Evolutionary conservation across 1,140 invertebrate genomes (phyloP), one percentile per base, ranked within the genome.

Genomic region (Acromyrmex echinatior): DNA sequence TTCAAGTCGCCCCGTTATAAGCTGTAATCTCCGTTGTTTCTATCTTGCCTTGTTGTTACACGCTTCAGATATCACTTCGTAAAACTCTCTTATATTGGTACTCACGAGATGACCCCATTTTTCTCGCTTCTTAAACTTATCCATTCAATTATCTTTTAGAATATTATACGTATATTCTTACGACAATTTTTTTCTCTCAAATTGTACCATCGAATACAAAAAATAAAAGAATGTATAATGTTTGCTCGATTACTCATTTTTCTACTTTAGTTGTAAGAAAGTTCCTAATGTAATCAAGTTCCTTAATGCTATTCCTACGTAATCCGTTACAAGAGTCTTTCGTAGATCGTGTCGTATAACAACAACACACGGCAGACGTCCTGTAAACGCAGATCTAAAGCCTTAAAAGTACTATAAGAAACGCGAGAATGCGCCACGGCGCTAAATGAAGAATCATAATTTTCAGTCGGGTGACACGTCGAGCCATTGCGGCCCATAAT

Each of bases 381-480:
- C 78, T 70, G 63, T 86, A 81, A 84, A 63, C 74, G 86, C 78
- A 73, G 78, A 82, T 88, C 84, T 88, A 65, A 53, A 63, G 81
- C 68, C 86, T 92, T 89, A 91, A 92, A 92, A 91, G 89, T 89
- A 79, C 65, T 16, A 56, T 4, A 70, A 86, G 87, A 80, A 87
- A 86, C 62, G 39, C 39, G 56, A 76, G 66, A 68, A 74, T 35
- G 49, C 68, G 85, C 76, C 60, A 80, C 78, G 39, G 90, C 88
- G 88, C 86, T 92, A 94, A 93, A 95, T 93, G 93, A 94, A 91
- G 88, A 93, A 93, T 92, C 92, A 92, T 95, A 94, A 94, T 95
- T 95, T 91, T 93, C 91, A 90, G 89, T 86, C 76, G 74, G 80
- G 87, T 90, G 92, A 94, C 92, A 86, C 86, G 92, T 92, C 91